phyloP scores from a whole-genome alignment of 2,888 invertebrate species.

The Eledona agricola region DNA sequence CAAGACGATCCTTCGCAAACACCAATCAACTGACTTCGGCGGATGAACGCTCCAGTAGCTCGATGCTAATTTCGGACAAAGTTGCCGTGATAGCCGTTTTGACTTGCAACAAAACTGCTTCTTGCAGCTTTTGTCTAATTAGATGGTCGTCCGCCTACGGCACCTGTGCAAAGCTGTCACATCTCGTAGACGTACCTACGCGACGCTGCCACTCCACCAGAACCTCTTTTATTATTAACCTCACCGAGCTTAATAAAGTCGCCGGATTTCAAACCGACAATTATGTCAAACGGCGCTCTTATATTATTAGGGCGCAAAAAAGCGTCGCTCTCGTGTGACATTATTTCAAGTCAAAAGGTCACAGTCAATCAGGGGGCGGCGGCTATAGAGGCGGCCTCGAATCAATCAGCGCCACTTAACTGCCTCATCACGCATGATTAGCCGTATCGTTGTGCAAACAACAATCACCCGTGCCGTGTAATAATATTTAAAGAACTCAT shows the following conservation, averaged over 20 bases:
- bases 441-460: constrained; percentile 53
- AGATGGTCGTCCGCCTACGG: too few species aligned
- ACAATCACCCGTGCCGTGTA: constrained; percentile 54
- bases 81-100: too few species aligned
- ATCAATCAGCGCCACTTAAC: constrained; percentile 51
- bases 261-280: constrained; percentile 43
- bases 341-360: constrained; percentile 9
- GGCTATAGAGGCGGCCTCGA: constrained; percentile 32
- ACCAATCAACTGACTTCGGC: constrained; percentile 57
- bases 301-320: constrained; percentile 22
- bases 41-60: constrained; percentile 39
- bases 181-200: constrained; percentile 35
- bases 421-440: constrained; percentile 54
- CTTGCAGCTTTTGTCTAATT: too few species aligned
- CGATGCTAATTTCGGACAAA: constrained; percentile 28
- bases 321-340: constrained; percentile 1
- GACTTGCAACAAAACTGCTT: too few species aligned
- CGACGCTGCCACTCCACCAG: constrained; percentile 35
- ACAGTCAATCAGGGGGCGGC: constrained; percentile 31
- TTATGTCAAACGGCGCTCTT: constrained; percentile 35
- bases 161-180: constrained; percentile 30
- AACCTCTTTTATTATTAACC: constrained; percentile 45
- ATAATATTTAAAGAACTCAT: constrained; percentile 58
- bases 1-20: constrained; percentile 62
- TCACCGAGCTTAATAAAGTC: constrained; percentile 49